Conservation (phyloP, 2,888 invertebrate genomes). For the Rhagonycha fulva region DNA sequence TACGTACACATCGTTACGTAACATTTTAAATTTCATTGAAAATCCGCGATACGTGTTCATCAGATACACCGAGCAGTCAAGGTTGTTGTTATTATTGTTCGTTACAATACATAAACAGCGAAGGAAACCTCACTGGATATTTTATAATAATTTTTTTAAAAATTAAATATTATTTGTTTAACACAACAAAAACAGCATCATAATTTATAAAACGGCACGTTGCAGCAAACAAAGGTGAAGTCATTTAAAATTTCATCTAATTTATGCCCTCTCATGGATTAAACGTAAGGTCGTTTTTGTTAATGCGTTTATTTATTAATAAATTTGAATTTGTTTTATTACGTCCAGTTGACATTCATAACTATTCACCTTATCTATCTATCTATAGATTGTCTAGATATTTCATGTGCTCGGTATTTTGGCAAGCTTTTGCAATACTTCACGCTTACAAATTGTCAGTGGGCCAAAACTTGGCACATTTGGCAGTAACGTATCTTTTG, state of each 20-base stretch:
- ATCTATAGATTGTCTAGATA: conserved; percentile 32
- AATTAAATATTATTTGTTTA: neutral
- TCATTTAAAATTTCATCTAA: neutral
- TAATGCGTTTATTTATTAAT: neutral
- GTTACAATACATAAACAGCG: neutral
- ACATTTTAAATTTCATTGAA: neutral
- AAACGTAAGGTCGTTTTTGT: neutral
- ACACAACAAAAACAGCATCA: neutral
- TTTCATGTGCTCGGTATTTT: conserved; percentile 24
- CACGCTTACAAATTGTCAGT: conserved; percentile 35
- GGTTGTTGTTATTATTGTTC: conserved; percentile 1
- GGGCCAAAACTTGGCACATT: conserved; percentile 44
- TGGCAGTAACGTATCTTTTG: conserved; percentile 31
- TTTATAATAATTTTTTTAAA: neutral
- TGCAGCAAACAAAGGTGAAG: neutral
- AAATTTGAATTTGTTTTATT: neutral
- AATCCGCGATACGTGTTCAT: neutral
- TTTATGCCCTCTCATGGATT: neutral
- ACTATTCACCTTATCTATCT: conserved; percentile 24
- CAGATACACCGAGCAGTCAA: neutral
- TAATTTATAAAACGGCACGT: neutral
- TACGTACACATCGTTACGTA: neutral
- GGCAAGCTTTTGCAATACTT: conserved; percentile 24
- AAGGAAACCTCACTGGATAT: neutral
- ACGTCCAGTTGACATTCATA: neutral